Conservation (phyloP, 2,888 invertebrate species). For the Glyphotaelius pellucidus region DNA sequence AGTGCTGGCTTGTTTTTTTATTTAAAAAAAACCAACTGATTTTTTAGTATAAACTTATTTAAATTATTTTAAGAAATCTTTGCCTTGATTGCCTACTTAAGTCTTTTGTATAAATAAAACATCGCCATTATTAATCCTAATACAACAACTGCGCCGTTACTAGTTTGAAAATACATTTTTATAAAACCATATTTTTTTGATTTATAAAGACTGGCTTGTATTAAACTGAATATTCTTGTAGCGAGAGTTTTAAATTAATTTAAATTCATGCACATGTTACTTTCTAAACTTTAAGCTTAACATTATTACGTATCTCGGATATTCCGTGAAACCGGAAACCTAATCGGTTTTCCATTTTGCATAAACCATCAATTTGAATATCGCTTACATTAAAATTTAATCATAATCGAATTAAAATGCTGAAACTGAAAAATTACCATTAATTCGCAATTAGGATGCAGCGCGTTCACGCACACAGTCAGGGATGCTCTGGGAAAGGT, state of each 20-base stretch:
- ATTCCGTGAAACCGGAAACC: background rate
- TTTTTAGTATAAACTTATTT: no score
- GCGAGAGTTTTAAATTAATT: background rate
- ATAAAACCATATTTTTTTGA: background rate
- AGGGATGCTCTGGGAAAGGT: background rate
- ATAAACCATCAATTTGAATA: conserved; percentile 50
- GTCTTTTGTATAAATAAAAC: background rate
- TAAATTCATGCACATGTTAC: conserved; percentile 2
- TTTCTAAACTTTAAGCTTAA: background rate
- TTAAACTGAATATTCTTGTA: background rate
- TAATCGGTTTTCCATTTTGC: conserved; percentile 27
- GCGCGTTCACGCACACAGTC: conserved; percentile 49
- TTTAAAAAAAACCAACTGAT: no score
- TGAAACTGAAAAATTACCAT: conserved; percentile 61
- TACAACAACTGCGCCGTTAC: background rate
- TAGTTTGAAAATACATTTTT: background rate
- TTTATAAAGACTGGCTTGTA: background rate
- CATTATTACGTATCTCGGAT: background rate
- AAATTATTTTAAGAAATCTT: background rate
- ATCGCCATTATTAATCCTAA: background rate
- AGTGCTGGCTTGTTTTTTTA: no score
- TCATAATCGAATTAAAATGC: conserved; percentile 51
- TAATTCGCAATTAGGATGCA: conserved; percentile 65
- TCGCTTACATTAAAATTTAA: conserved; percentile 53
- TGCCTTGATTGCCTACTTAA: background rate